Conservation (phyloP, 2,888 invertebrate species). For the Slavum lentiscoides region DNA sequence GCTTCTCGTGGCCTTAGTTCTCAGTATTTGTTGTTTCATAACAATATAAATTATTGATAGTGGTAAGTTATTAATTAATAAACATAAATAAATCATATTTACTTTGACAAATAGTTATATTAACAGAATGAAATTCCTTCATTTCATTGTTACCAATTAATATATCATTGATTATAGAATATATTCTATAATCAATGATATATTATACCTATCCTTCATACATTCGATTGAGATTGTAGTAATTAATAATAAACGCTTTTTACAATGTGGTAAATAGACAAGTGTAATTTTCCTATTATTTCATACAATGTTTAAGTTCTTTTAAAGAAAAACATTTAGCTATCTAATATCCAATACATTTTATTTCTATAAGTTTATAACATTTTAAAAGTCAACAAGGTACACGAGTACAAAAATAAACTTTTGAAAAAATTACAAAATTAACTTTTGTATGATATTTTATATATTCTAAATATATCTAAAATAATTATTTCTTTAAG, state of each 20-base stretch:
- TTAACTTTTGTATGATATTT: slow-evolving; percentile 1
- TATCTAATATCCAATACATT: neutral
- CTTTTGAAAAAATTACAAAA: slow-evolving; percentile 23
- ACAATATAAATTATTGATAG: neutral
- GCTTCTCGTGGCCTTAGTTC: no score
- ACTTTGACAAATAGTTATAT: neutral
- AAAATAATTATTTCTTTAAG: neutral
- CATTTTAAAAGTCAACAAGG: slow-evolving; percentile 16
- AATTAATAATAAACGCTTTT: neutral
- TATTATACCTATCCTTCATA: neutral
- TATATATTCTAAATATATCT: neutral
- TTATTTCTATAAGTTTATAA: slow-evolving; percentile 11
- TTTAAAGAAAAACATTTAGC: slow-evolving; percentile 3
- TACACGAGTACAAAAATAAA: slow-evolving; percentile 43
- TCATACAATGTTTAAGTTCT: slow-evolving; percentile 19
- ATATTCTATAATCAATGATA: no score
- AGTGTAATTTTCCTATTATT: slow-evolving; percentile 3
- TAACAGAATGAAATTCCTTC: neutral
- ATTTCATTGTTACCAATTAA: no score
- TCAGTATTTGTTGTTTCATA: no score
- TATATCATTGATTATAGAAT: no score
- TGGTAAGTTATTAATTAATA: neutral
- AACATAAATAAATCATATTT: neutral
- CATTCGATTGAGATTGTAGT: neutral
- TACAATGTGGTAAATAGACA: slow-evolving; percentile 5